Evolutionary conservation across 1,140 invertebrate genomes (phyloP), one percentile per base, ranked within the genome.

Genomic region (Spodoptera frugiperda): DNA sequence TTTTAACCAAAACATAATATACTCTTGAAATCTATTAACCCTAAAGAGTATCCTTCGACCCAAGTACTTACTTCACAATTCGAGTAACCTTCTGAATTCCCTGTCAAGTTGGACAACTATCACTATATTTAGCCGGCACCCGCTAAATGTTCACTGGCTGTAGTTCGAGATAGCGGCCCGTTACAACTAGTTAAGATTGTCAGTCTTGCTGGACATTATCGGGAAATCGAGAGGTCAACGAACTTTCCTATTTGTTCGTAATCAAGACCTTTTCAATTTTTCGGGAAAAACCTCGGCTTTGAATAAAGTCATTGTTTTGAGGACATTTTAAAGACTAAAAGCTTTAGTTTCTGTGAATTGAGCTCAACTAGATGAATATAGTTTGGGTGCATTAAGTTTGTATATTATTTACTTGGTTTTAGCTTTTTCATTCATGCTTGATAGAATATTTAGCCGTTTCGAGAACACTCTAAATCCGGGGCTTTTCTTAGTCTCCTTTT

Each of bases 71-170:
- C 5, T 25, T 25, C 5, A n/a, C 48, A n/a, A 6, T 51, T 6
- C 48, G 12, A n/a, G 44, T n/a, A 17, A 17, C 15, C 33, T 63
- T 63, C 33, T 63, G 11, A 12, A 0, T 17, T 44, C 9, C 15
- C 2, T 44, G 33, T 33, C 4, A 3, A 19, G 33, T 19, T 9
- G 4, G 39, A 9, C 1, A 12, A 46, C 33, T 17, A 63, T 44
- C 59, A 44, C 30, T 17, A 63, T 17, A 11, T 44, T 17, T 44
- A 63, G 59, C 33, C 59, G 15, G 15, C 17, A 8, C 57, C 14
- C 59, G 59, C 8, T 63, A 63, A 63, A 63, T 63, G 59, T 44
- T 63, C 59, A 63, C n/a, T 63, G 59, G 59, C 25, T 63, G 59
- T 63, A 63, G 59, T 44, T 17, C 33, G 15, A 30, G 59, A 63